Evolutionary conservation across 2,797 vertebrate species (phyloP).

Genomic region (Gallinago stenura): DNA sequence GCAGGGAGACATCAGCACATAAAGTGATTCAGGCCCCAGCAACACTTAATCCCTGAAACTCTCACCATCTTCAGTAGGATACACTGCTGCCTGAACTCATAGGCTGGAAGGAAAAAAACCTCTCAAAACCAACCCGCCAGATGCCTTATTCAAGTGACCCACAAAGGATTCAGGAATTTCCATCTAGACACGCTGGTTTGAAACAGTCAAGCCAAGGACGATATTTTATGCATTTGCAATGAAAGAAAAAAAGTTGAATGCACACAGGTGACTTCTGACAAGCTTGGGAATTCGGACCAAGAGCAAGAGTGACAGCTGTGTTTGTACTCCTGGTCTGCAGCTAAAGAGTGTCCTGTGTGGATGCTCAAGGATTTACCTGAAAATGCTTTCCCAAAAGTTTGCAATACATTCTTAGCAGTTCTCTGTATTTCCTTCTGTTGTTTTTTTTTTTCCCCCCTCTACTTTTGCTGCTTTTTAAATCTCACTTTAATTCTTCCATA

Average conservation of each 20-base stretch:
- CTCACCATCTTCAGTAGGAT: background rate
- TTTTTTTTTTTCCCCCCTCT: background rate
- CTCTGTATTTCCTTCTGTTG: background rate
- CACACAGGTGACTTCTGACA: background rate
- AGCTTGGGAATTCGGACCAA: background rate
- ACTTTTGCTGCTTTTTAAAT: slow-evolving; percentile 1
- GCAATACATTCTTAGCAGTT: background rate
- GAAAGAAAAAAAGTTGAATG: background rate
- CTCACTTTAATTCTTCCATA: slow-evolving; percentile 1
- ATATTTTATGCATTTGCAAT: background rate
- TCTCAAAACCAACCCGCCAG: background rate
- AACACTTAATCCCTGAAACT: background rate
- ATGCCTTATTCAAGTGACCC: background rate
- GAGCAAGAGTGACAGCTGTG: background rate
- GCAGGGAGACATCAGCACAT: rapidly evolving
- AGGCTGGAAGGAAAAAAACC: background rate
- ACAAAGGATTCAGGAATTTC: background rate
- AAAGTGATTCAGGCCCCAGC: background rate
- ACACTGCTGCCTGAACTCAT: background rate
- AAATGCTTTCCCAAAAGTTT: background rate
- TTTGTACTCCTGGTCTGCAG: background rate
- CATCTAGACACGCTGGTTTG: background rate
- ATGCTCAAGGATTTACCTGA: background rate
- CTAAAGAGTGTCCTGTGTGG: rapidly evolving
- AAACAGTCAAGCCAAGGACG: background rate